phyloP scores from a whole-genome alignment of 2,888 invertebrate species.

The Allophyes oxyacanthae region DNA sequence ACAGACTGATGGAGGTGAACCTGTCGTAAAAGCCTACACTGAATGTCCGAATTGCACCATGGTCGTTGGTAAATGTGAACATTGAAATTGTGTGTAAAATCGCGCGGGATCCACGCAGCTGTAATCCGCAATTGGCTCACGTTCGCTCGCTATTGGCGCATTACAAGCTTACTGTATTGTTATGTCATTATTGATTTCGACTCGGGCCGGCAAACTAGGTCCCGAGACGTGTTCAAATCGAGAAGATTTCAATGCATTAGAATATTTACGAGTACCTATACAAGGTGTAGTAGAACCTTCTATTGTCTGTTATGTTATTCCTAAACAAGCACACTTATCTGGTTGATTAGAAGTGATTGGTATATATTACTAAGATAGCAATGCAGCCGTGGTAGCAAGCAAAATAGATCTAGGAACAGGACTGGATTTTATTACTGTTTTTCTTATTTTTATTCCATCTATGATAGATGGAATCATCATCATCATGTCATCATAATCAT shows the following conservation, averaged over 20 bases:
- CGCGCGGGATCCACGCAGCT: constrained; percentile 18
- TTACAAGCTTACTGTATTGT: constrained; percentile 58
- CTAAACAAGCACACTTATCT: background rate
- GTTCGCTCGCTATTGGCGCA: constrained; percentile 52
- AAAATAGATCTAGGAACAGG: too few species aligned
- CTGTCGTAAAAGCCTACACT: background rate
- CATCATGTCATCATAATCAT: too few species aligned
- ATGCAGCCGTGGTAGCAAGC: too few species aligned
- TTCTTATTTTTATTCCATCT: too few species aligned
- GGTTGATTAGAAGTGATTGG: too few species aligned
- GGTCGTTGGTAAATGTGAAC: constrained; percentile 18
- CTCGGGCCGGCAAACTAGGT: constrained; percentile 31
- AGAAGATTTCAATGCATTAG: constrained; percentile 27
- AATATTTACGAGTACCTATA: constrained; percentile 2
- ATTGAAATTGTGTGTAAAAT: constrained; percentile 37
- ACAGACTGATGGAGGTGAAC: too few species aligned
- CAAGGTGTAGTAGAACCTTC: too few species aligned
- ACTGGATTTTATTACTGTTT: too few species aligned
- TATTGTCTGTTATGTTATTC: too few species aligned
- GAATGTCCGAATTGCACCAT: background rate
- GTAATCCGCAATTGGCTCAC: constrained; percentile 55
- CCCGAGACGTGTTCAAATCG: constrained; percentile 22
- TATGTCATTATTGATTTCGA: constrained; percentile 60
- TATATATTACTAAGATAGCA: too few species aligned
- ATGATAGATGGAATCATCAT: too few species aligned